These are phyloP conservation scores for Mycalesis mineus DNA, from an alignment of 2,888 invertebrate species.

Conservation along the genomic window DNA sequence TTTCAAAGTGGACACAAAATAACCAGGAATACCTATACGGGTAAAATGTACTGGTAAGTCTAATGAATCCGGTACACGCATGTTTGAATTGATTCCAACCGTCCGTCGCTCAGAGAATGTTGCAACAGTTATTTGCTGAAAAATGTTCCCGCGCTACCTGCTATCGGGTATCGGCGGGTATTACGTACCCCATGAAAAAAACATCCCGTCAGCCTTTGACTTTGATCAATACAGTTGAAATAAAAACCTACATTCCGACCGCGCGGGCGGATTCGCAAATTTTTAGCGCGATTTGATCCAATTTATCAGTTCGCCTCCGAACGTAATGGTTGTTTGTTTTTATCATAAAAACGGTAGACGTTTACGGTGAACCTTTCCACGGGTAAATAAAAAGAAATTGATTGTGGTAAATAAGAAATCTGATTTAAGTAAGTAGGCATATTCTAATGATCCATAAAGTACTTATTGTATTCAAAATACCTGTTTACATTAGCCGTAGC, in stretches of 20 bases:
- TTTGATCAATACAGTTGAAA: slow-evolving; percentile 5
- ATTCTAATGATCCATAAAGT: too few species aligned
- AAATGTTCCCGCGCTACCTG: slow-evolving; percentile 6
- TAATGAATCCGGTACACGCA: not conserved
- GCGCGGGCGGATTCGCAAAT: not conserved
- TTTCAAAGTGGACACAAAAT: not conserved
- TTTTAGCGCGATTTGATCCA: not conserved
- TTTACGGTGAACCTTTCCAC: not conserved
- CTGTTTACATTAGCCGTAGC: too few species aligned
- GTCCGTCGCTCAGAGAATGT: not conserved
- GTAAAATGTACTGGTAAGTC: too few species aligned
- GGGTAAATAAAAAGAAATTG: not conserved
- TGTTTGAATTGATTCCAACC: not conserved
- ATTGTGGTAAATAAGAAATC: not conserved
- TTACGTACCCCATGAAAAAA: not conserved
- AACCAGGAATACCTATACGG: not conserved
- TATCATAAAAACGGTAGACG: not conserved
- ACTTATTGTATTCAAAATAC: too few species aligned
- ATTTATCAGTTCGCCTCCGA: not conserved
- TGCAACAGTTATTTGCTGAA: not conserved
- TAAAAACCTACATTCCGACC: not conserved
- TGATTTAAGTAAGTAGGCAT: not conserved
- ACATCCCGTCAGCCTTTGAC: slow-evolving; percentile 7
- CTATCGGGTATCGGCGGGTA: not conserved
- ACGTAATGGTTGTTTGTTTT: not conserved